Conservation (phyloP, 1,140 invertebrate genomes). For the Zaprionus ornatus region DNA sequence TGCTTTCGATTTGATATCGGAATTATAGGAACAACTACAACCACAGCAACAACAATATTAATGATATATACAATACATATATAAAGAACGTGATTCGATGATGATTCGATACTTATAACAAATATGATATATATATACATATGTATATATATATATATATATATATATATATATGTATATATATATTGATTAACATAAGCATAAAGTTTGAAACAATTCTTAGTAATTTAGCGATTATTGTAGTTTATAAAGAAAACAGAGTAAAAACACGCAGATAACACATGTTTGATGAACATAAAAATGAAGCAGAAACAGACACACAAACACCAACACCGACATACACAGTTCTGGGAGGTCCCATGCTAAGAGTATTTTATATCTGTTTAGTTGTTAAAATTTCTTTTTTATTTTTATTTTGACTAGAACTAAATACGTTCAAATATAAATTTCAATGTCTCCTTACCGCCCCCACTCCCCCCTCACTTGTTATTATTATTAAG, state of each 20-base stretch:
- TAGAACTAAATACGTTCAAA: constrained; percentile 37
- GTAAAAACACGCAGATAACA: constrained; percentile 5
- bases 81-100: constrained; percentile 63
- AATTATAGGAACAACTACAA: constrained; percentile 20
- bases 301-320: neutral
- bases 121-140: constrained; percentile 24
- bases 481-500: constrained; percentile 48
- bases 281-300: constrained; percentile 13
- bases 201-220: constrained; percentile 49
- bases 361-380: constrained; percentile 6
- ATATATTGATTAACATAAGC: constrained; percentile 36
- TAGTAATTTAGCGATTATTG: constrained; percentile 43
- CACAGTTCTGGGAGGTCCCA: neutral
- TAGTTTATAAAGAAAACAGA: constrained; percentile 36
- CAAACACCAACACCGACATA: neutral
- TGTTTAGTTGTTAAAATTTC: constrained; percentile 19
- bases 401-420: constrained; percentile 33
- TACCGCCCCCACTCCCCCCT: neutral
- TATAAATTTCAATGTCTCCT: constrained; percentile 12
- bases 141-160: constrained; percentile 15
- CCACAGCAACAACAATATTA: constrained; percentile 28
- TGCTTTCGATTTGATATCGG: constrained; percentile 22
- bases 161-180: constrained; percentile 26
- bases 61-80: constrained; percentile 45
- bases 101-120: constrained; percentile 49